A percentile compares a stretch with the other conserved stretches of the same genome.
Evolutionary conservation across 2,888 invertebrate species (phyloP).

Genomic region (Zele albiditarsus): DNA sequence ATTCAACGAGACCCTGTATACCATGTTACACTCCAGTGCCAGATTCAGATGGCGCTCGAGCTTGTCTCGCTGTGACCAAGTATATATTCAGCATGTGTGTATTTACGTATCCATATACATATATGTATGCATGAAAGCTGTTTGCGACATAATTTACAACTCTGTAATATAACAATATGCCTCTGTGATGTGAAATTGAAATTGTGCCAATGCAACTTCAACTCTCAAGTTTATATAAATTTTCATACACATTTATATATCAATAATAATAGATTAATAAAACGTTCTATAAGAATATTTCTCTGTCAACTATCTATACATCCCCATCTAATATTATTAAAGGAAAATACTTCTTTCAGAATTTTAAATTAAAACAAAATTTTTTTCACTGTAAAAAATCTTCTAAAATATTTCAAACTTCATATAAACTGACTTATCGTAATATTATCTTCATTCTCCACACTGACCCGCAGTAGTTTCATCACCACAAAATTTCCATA

Average conservation of each 20-base stretch:
- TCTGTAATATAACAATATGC: slow-evolving; percentile 36
- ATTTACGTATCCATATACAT: too few species aligned
- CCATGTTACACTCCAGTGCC: slow-evolving; percentile 43
- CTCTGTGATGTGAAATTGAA: background rate
- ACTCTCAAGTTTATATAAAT: background rate
- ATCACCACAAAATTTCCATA: background rate
- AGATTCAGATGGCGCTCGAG: slow-evolving; percentile 48
- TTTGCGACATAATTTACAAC: slow-evolving; percentile 63
- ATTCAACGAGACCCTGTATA: slow-evolving; percentile 17
- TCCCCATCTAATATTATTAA: too few species aligned
- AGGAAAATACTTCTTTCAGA: too few species aligned
- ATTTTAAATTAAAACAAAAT: too few species aligned
- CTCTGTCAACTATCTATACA: too few species aligned
- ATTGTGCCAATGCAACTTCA: background rate
- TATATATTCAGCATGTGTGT: slow-evolving; percentile 49
- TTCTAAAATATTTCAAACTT: too few species aligned
- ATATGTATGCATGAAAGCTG: slow-evolving; percentile 45
- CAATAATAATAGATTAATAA: background rate
- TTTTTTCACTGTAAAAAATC: too few species aligned
- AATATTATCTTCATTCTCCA: background rate
- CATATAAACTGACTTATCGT: too few species aligned
- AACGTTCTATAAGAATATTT: too few species aligned
- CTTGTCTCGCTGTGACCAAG: slow-evolving; percentile 46
- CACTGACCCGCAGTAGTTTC: background rate
- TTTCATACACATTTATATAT: background rate